Conservation (phyloP, 2,888 invertebrate genomes). For the Pinctada fucata region DNA sequence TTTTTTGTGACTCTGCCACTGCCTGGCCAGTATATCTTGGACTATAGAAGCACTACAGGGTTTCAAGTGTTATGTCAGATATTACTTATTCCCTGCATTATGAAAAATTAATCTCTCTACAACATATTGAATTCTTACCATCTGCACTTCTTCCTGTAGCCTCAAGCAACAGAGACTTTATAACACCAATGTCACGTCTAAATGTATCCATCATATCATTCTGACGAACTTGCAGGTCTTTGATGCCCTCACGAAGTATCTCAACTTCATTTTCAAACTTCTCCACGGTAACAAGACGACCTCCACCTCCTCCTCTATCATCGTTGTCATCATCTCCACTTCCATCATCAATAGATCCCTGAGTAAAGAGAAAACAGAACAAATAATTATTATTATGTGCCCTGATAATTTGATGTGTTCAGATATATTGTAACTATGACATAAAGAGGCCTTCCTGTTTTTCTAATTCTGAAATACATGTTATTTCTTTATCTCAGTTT, state of each 20-base stretch:
- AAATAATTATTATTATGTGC: constrained; percentile 4
- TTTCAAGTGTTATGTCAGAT: too few species aligned
- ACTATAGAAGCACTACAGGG: too few species aligned
- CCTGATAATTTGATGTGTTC: too few species aligned
- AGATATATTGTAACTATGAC: too few species aligned
- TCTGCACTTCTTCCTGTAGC: constrained; percentile 35
- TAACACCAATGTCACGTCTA: constrained; percentile 56
- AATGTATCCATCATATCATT: constrained; percentile 57
- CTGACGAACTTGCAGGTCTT: constrained; percentile 55
- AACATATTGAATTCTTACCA: neutral
- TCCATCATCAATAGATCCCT: constrained; percentile 16
- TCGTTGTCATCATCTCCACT: constrained; percentile 1
- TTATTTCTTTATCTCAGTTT: too few species aligned
- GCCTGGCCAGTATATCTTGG: too few species aligned
- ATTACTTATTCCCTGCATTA: too few species aligned
- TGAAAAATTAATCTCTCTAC: too few species aligned
- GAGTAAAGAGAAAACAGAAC: constrained; percentile 24
- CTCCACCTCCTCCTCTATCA: constrained; percentile 2
- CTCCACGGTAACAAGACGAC: constrained; percentile 26
- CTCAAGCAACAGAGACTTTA: constrained; percentile 58
- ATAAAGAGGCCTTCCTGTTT: too few species aligned
- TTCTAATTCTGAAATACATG: too few species aligned
- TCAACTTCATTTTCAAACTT: constrained; percentile 62
- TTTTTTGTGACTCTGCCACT: too few species aligned
- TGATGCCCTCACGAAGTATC: constrained; percentile 51